Evolutionary conservation across 2,797 vertebrate species (phyloP).

Genomic region (Sibirionetta formosa): DNA sequence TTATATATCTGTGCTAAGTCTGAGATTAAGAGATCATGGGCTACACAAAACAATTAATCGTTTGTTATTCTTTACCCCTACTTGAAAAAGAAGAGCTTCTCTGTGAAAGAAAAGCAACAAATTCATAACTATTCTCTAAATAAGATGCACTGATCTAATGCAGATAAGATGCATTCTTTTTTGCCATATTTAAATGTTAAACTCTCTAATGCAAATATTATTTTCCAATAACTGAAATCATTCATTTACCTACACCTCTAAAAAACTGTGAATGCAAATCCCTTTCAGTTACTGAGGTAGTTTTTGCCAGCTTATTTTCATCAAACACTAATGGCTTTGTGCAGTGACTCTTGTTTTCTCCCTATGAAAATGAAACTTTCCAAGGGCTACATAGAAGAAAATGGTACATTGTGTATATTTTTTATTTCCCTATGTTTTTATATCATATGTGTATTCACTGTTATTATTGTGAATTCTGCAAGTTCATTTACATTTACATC

Average conservation of each 20-base stretch:
- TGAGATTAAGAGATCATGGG: constrained; percentile 65
- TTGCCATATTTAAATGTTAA: constrained; percentile 58
- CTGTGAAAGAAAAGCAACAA: neutral
- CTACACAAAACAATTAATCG: constrained; percentile 35
- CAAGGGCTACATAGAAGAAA: neutral
- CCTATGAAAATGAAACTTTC: constrained; percentile 8
- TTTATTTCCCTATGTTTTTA: neutral
- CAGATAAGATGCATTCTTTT: constrained; percentile 55
- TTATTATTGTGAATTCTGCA: neutral
- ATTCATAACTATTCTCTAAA: constrained; percentile 26
- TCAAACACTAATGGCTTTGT: constrained; percentile 52
- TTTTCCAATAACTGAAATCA: constrained; percentile 63
- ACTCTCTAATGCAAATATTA: constrained; percentile 65
- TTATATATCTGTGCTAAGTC: constrained; percentile 10
- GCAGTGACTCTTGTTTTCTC: constrained; percentile 24
- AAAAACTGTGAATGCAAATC: constrained; percentile 26
- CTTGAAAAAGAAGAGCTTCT: constrained; percentile 29
- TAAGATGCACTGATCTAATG: constrained; percentile 51
- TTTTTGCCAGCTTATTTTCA: constrained; percentile 62
- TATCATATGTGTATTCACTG: neutral
- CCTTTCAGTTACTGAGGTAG: constrained; percentile 42
- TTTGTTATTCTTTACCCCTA: constrained; percentile 2
- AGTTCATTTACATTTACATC: neutral
- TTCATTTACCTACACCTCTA: constrained; percentile 36
- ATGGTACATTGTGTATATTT: neutral